Conservation (phyloP, 2,888 invertebrate genomes). For the Drosophila atripex region DNA sequence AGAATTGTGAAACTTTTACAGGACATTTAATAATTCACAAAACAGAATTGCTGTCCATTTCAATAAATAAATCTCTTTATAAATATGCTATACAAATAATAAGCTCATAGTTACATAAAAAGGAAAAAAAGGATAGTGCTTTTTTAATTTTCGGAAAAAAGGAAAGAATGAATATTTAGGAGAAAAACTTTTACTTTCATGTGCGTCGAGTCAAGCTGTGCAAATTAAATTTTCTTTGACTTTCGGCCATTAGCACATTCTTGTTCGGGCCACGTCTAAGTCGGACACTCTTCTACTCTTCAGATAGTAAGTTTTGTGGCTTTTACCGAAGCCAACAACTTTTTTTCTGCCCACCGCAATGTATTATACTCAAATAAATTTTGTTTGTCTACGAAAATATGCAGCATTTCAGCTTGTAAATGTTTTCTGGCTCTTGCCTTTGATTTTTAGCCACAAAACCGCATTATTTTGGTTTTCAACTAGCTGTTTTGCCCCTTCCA, state of each 20-base stretch:
- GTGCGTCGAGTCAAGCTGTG: constrained; percentile 50
- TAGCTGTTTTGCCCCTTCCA: constrained; percentile 24
- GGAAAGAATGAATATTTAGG: not conserved
- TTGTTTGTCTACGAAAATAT: constrained; percentile 43
- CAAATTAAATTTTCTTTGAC: constrained; percentile 63
- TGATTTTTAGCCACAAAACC: constrained; percentile 65
- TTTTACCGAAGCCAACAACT: constrained; percentile 43
- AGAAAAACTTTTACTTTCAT: constrained; percentile 23
- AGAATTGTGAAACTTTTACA: not conserved
- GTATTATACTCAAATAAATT: constrained; percentile 71
- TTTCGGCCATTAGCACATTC: constrained; percentile 42
- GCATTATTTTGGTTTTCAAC: constrained; percentile 69
- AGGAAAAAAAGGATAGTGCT: not conserved
- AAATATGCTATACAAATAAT: no score
- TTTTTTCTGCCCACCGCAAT: constrained; percentile 49
- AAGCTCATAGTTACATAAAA: no score
- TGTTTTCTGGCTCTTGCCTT: constrained; percentile 53
- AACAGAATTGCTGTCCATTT: not conserved
- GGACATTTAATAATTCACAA: not conserved
- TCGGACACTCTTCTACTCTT: not conserved
- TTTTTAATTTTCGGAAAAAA: constrained; percentile 1
- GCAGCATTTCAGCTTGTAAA: constrained; percentile 10
- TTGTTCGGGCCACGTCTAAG: constrained; percentile 3
- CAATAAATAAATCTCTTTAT: not conserved
- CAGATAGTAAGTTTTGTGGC: constrained; percentile 59